Evolutionary conservation across 2,113 vertebrate species (phyloP).

Genomic region (Gavia stellata): DNA sequence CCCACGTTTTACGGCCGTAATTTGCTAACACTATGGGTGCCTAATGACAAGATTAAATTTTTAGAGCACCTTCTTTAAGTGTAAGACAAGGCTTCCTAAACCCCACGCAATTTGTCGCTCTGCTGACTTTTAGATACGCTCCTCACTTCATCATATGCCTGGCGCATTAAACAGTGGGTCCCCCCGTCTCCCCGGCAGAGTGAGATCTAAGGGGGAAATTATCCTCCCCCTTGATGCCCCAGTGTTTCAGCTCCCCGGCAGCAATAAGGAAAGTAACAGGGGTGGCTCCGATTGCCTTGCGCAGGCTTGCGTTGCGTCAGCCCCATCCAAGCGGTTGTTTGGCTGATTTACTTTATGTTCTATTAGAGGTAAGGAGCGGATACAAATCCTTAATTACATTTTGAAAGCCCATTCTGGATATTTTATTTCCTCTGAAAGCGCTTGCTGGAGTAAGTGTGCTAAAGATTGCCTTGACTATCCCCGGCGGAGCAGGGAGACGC

Average conservation of each 20-base stretch:
- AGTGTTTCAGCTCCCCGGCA: neutral
- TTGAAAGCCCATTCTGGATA: neutral
- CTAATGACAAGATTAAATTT: neutral
- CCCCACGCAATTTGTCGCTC: slow-evolving; percentile 10
- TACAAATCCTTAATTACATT: slow-evolving; percentile 21
- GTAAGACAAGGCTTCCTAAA: neutral
- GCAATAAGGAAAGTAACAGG: neutral
- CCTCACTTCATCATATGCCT: neutral
- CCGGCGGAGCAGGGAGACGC: neutral
- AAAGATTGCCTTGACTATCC: neutral
- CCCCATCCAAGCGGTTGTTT: neutral
- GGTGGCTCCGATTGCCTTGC: neutral
- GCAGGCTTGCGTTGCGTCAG: neutral
- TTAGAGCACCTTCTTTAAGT: slow-evolving; percentile 14
- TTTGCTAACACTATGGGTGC: neutral
- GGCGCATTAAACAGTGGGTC: neutral
- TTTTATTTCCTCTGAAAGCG: neutral
- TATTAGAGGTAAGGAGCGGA: neutral
- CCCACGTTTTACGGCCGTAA: neutral
- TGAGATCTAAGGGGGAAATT: neutral
- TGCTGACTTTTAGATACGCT: neutral
- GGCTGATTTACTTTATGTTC: neutral
- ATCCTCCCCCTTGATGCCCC: neutral
- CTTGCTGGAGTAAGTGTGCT: neutral
- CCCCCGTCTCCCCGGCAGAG: neutral